These are phyloP conservation scores for Argentina silus DNA, from an alignment of 2,797 vertebrate species.

Conservation along the genomic window DNA sequence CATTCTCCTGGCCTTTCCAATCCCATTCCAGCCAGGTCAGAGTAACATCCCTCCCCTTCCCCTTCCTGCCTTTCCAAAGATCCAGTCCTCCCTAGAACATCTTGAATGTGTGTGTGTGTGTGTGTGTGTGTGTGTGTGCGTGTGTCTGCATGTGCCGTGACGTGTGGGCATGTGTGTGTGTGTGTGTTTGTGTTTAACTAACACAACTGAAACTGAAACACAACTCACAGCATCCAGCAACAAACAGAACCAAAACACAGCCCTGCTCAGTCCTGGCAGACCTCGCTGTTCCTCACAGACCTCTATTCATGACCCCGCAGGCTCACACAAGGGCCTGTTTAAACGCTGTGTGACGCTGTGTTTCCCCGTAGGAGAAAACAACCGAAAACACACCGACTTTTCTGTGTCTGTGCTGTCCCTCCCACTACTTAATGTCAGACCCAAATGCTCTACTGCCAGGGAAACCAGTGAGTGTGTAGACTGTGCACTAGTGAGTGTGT, in stretches of 20 bases:
- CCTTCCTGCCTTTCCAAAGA: slow-evolving; percentile 60
- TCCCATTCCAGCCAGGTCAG: slow-evolving; percentile 58
- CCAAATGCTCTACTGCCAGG: too few relatives aligned
- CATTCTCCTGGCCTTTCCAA: slow-evolving; percentile 68
- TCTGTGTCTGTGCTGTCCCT: neutral
- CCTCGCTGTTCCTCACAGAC: slow-evolving; percentile 44
- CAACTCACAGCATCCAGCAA: neutral
- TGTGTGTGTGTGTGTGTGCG: neutral
- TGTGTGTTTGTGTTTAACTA: slow-evolving; percentile 6
- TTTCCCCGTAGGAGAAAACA: slow-evolving; percentile 37
- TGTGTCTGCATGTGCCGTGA: neutral
- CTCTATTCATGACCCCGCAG: slow-evolving; percentile 50
- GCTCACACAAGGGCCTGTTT: slow-evolving; percentile 28
- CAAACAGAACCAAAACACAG: neutral
- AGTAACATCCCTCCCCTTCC: slow-evolving; percentile 61
- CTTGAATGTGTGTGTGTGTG: slow-evolving; percentile 21
- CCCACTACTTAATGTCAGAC: too few relatives aligned
- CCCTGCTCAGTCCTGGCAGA: neutral
- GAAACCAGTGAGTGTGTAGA: too few relatives aligned
- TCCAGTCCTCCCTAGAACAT: slow-evolving; percentile 42
- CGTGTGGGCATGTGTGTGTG: too few relatives aligned
- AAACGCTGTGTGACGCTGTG: slow-evolving; percentile 36
- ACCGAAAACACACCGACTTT: neutral
- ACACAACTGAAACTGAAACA: slow-evolving; percentile 11
- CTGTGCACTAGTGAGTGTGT: too few relatives aligned